Percentiles rank a stretch among this genome's conserved stretches.
These are phyloP conservation scores for Grus americana DNA, from an alignment of 2,113 vertebrate genomes.

Conservation along the genomic window DNA sequence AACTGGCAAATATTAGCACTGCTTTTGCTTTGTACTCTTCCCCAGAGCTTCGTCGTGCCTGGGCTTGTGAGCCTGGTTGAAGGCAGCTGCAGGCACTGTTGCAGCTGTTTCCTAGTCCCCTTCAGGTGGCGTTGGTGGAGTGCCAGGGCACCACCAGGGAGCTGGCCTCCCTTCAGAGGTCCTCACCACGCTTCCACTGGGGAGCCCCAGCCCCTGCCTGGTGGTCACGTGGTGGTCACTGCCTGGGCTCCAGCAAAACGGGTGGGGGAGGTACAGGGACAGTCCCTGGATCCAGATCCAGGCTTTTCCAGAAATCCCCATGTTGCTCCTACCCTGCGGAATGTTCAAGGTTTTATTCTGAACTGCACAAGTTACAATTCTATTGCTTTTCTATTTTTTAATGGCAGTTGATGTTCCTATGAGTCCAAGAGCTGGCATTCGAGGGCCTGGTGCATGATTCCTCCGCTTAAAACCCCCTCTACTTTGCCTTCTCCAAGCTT, in stretches of 20 bases:
- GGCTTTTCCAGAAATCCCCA: neutral
- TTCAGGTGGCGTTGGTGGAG: neutral
- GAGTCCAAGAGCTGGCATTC: neutral
- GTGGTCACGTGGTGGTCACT: neutral
- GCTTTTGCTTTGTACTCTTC: neutral
- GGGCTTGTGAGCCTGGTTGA: neutral
- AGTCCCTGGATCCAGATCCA: neutral
- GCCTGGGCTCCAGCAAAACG: neutral
- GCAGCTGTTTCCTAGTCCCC: rapidly evolving
- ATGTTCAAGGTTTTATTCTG: neutral
- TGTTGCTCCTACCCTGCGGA: rapidly evolving
- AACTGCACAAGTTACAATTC: neutral
- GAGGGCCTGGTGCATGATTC: neutral
- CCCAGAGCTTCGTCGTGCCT: neutral
- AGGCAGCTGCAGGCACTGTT: neutral
- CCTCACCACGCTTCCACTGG: neutral
- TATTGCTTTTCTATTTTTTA: neutral
- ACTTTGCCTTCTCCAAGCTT: neutral
- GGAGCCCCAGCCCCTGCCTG: neutral
- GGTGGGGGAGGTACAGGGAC: neutral
- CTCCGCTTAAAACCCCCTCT: neutral
- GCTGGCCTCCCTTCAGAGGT: neutral
- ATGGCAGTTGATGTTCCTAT: neutral
- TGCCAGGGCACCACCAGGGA: neutral
- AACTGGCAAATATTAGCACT: neutral